These are phyloP conservation scores for Psittacula cyanocephala DNA, from an alignment of 2,113 vertebrate genomes.

Conservation along the genomic window DNA sequence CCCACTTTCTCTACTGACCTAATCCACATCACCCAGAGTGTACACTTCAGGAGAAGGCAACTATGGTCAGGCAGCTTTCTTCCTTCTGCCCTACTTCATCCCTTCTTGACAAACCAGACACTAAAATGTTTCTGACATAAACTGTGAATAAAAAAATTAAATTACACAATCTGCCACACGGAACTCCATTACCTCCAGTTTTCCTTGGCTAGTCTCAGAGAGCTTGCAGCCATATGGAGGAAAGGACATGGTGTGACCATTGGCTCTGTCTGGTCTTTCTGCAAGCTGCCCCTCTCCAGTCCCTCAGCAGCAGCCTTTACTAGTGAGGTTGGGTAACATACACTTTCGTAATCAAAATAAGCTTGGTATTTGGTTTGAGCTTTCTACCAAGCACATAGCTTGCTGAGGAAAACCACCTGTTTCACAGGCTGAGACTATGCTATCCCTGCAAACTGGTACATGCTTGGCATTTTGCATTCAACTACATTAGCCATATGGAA, in stretches of 20 bases:
- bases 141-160: neutral
- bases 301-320: neutral
- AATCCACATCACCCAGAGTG: accelerated
- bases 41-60: neutral
- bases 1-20: neutral
- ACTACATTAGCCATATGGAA: accelerated
- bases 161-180: neutral
- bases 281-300: neutral
- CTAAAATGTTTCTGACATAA: accelerated
- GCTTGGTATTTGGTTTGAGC: neutral
- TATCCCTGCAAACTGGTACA: neutral
- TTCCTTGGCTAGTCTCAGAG: neutral
- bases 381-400: neutral
- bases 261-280: neutral
- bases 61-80: neutral
- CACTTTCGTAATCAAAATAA: neutral
- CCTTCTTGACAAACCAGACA: neutral
- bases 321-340: neutral
- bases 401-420: neutral
- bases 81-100: neutral
- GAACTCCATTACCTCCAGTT: neutral
- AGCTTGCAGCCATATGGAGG: accelerated
- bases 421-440: neutral
- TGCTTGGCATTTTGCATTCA: neutral
- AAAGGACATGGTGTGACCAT: accelerated